These are phyloP conservation scores for Penaeus vannamei DNA, from an alignment of 1,140 invertebrate species.

Conservation along the genomic window DNA sequence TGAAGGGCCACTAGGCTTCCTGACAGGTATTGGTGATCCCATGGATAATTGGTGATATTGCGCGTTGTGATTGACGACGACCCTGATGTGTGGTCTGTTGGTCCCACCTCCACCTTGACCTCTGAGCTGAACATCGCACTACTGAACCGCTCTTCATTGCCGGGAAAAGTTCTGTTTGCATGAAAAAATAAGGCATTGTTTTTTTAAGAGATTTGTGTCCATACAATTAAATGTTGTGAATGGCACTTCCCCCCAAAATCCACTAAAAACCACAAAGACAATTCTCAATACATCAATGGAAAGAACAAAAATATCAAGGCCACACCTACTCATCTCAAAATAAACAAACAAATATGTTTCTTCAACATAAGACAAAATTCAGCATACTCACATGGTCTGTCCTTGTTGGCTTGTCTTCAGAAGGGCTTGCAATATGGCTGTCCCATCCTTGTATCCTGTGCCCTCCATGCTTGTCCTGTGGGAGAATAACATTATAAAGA, in stretches of 20 bases:
- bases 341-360: background rate
- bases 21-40: constrained; percentile 88
- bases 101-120: constrained; percentile 60
- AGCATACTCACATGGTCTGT: constrained; percentile 68
- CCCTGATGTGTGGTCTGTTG: constrained; percentile 74
- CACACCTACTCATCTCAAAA: too few relatives aligned
- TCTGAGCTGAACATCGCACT: constrained; percentile 48
- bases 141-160: constrained; percentile 49
- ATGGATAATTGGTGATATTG: constrained; percentile 92
- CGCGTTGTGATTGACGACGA: constrained; percentile 92
- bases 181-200: background rate
- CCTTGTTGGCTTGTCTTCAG: constrained; percentile 67
- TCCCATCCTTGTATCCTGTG: constrained; percentile 39
- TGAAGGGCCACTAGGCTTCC: constrained; percentile 92
- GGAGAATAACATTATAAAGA: background rate
- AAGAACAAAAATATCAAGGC: too few relatives aligned
- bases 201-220: background rate
- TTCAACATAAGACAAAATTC: background rate
- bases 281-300: too few relatives aligned
- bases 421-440: constrained; percentile 8
- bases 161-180: constrained; percentile 45
- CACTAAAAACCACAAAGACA: too few relatives aligned
- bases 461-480: constrained; percentile 33
- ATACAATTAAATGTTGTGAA: background rate
- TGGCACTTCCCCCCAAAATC: too few relatives aligned